A percentile compares a stretch with the other conserved stretches of the same genome.
phyloP scores from a whole-genome alignment of 1,140 invertebrate species.

The Saccostrea glomerata region DNA sequence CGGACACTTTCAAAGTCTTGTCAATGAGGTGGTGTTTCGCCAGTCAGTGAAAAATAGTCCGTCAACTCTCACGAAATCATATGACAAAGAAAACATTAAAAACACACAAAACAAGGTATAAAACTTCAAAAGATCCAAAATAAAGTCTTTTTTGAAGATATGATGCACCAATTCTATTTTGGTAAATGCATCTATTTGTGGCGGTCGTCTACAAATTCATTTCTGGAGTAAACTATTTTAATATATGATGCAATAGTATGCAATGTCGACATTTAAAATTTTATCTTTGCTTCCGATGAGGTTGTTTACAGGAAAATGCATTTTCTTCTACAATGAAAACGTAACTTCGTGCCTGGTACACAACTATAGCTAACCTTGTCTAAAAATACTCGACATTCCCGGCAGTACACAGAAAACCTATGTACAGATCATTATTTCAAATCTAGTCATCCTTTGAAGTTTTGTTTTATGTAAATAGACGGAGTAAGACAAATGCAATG shows the following conservation, averaged over 20 bases:
- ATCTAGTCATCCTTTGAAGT: constrained; percentile 15
- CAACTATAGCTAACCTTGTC: constrained; percentile 7
- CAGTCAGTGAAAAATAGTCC: constrained; percentile 34
- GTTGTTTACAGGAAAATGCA: constrained; percentile 1
- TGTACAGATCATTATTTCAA: constrained; percentile 15
- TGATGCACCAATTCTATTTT: constrained; percentile 20
- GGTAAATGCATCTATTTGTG: background rate
- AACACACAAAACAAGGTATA: constrained; percentile 3
- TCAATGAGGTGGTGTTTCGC: constrained; percentile 29
- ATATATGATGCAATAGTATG: background rate
- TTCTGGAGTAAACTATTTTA: background rate
- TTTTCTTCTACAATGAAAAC: constrained; percentile 1
- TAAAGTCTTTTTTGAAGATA: constrained; percentile 3
- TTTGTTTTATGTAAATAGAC: constrained; percentile 32
- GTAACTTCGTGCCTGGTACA: background rate
- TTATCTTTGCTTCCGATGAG: constrained; percentile 17
- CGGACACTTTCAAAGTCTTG: constrained; percentile 27
- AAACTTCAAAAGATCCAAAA: constrained; percentile 31
- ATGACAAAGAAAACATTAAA: constrained; percentile 22
- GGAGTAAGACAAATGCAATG: constrained; percentile 23
- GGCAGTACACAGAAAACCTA: background rate
- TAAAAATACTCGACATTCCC: constrained; percentile 21
- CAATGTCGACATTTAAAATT: background rate
- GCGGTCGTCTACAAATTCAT: background rate
- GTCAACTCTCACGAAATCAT: constrained; percentile 19